Conservation (phyloP, 2,888 invertebrate species). For the Amphimallon solstitiale region DNA sequence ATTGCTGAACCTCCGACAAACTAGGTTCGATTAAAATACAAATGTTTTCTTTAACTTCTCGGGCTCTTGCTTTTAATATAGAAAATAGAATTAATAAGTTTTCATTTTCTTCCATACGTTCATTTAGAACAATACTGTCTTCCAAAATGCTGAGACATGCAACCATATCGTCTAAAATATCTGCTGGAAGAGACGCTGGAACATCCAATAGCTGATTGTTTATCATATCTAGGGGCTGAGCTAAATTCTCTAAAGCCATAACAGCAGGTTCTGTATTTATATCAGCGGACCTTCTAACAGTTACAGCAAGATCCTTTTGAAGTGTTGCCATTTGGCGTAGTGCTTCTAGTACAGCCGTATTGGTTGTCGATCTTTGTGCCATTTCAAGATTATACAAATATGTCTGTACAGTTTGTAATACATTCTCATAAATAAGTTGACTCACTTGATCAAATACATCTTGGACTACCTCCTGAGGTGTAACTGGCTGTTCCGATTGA, state of each 20-base stretch:
- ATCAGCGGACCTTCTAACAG: slow-evolving; percentile 52
- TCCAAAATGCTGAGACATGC: slow-evolving; percentile 58
- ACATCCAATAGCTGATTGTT: slow-evolving; percentile 57
- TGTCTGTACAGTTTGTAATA: slow-evolving; percentile 58
- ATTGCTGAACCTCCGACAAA: slow-evolving; percentile 37
- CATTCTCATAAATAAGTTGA: slow-evolving; percentile 58
- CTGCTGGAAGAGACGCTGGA: slow-evolving; percentile 47
- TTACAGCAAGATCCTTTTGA: slow-evolving; percentile 58
- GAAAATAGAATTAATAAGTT: slow-evolving; percentile 53
- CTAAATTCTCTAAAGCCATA: slow-evolving; percentile 64
- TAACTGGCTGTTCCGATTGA: slow-evolving; percentile 41
- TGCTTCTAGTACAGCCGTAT: slow-evolving; percentile 56
- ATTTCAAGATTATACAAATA: slow-evolving; percentile 58
- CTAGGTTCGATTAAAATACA: slow-evolving; percentile 52
- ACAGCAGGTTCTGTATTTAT: slow-evolving; percentile 57
- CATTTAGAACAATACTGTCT: slow-evolving; percentile 55
- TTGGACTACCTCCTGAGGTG: slow-evolving; percentile 55
- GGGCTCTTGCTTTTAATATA: slow-evolving; percentile 53
- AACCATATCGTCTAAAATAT: slow-evolving; percentile 56
- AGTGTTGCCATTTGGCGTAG: slow-evolving; percentile 57
- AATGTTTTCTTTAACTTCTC: slow-evolving; percentile 57
- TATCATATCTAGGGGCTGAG: slow-evolving; percentile 64
- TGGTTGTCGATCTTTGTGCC: slow-evolving; percentile 53
- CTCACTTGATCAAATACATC: slow-evolving; percentile 61
- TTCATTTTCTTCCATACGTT: slow-evolving; percentile 51